Evolutionary conservation across 2,113 vertebrate species (phyloP), one percentile per base, ranked within the genome.

Genomic region (Riparia riparia): DNA sequence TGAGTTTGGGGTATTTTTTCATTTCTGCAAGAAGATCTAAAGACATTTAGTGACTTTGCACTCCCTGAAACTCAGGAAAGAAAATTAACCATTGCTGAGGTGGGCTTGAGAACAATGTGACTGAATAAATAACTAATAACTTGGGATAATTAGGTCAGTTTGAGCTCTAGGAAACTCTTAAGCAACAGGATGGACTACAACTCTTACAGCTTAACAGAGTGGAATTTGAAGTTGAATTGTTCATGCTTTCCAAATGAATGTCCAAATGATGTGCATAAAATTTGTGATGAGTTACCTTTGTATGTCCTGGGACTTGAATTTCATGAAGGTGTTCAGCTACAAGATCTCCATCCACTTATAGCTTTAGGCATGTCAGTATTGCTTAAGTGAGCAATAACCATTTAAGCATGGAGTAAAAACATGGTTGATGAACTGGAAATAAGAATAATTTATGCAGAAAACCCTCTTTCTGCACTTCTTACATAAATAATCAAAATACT

Each of bases 361-460:
- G 85, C 90, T 84, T 79, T 87, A 72, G 69, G 63, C 87, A 74
- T 77, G 90, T 79, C 81, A 76, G 53, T 41, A 31, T 82, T 66
- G 83, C 68, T 76, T 82, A 96, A 95, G 26, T 94, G 90, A 97
- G 72, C 91, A 97, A 95, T 95, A 89, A 94, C 45, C 82, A 78
- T 94, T 92, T 90, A 92, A 89, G 92, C 93, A 90, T 82, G 70
- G 89, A 88, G 53, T 61, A 78, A 96, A 96, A 95, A 39, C 69
- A 77, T 5, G 44, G 72, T 60, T 90, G 90, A 95, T 96, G 95
- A 97, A 93, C 86, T 89, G 90, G 82, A 95, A 96, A 79, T 71
- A 71, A 94, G 78, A 95, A 94, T 95, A 95, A 96, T 95, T 96
- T 96, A 94, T 93, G 93, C 90, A 97, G 89, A 94, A 95, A 95